These are phyloP conservation scores for Montifringilla adamsi DNA, from an alignment of 2,113 vertebrate genomes.

Conservation along the genomic window DNA sequence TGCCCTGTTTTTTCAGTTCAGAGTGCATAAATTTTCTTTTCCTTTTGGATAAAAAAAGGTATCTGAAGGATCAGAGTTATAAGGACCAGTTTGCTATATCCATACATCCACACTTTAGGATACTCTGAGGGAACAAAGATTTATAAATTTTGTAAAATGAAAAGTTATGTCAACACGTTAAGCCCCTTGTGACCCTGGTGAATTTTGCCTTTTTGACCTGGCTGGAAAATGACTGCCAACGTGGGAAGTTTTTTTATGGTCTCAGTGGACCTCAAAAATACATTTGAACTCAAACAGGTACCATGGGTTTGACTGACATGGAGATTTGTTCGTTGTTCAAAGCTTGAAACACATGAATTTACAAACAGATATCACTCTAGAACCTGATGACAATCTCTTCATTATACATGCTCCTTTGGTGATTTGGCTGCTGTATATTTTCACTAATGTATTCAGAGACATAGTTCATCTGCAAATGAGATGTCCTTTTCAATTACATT, in stretches of 20 bases:
- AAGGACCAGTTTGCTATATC: background rate
- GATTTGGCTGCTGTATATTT: background rate
- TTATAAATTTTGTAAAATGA: background rate
- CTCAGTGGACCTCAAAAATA: background rate
- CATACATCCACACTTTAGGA: background rate
- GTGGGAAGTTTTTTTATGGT: background rate
- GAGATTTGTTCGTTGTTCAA: background rate
- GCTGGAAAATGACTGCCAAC: background rate
- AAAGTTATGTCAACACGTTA: accelerated
- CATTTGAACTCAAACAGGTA: background rate
- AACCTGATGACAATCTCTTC: background rate
- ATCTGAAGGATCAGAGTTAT: background rate
- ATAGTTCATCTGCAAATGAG: conserved; percentile 12
- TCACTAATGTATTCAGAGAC: background rate
- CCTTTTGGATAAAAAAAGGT: background rate
- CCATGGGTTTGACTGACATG: background rate
- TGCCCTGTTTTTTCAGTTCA: background rate
- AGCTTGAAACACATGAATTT: background rate
- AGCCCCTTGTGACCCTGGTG: background rate
- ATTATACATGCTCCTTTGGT: background rate
- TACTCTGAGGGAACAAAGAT: background rate
- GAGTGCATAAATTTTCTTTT: background rate
- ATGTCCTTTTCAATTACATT: background rate
- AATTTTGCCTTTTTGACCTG: background rate
- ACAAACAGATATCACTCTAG: background rate